Conservation (phyloP, 2,797 vertebrate species). For the Centropyge bicolor region DNA sequence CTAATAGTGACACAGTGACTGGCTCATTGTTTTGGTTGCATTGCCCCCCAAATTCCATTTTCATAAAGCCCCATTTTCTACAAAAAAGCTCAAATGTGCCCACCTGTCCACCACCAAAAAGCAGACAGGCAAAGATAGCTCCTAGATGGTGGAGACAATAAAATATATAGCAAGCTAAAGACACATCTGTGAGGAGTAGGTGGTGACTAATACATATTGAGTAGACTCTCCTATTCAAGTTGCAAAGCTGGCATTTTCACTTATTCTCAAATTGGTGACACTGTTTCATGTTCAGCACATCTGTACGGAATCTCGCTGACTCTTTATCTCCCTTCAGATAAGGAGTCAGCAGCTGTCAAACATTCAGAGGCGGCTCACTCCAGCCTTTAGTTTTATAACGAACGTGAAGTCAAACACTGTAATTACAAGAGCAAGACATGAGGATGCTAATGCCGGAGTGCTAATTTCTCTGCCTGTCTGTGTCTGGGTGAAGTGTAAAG, state of each 20-base stretch:
- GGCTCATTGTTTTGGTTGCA: conserved; percentile 13
- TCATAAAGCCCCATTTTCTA: background rate
- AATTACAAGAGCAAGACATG: conserved; percentile 37
- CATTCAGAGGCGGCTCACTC: conserved; percentile 29
- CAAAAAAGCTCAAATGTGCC: background rate
- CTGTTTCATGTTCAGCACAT: conserved; percentile 32
- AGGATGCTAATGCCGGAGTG: conserved; percentile 19
- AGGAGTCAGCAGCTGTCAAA: conserved; percentile 40
- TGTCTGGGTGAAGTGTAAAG: conserved; percentile 1
- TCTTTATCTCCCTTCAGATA: conserved; percentile 13
- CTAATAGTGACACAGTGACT: no score
- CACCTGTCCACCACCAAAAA: background rate
- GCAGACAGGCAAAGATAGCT: background rate
- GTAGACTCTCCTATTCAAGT: background rate
- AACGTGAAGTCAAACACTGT: conserved; percentile 22
- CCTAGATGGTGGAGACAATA: background rate
- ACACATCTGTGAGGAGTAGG: background rate
- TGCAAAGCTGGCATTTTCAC: conserved; percentile 9
- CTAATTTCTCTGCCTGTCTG: conserved; percentile 19
- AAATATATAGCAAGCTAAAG: background rate
- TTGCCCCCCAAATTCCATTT: background rate
- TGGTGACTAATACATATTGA: background rate
- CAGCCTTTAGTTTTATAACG: conserved; percentile 26
- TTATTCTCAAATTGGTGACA: conserved; percentile 14
- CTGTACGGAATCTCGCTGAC: conserved; percentile 4